Evolutionary conservation across 2,888 invertebrate species (phyloP).

Genomic region (Eupithecia subumbrata): DNA sequence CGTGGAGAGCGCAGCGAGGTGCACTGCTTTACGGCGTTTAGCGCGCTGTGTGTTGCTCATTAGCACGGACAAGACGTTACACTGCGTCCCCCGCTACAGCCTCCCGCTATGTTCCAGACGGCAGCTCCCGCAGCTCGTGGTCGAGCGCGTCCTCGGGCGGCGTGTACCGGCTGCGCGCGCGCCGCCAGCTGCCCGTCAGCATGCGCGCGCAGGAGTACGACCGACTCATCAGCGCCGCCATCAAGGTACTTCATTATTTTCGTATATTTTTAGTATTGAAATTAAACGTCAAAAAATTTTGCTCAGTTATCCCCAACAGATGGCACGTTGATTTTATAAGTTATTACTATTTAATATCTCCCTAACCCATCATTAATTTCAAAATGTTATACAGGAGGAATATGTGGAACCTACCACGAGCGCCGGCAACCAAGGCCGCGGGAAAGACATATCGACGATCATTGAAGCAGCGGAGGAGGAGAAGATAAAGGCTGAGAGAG

Average conservation of each 20-base stretch:
- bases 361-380: neutral
- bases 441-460: constrained; percentile 97
- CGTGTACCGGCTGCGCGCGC: constrained; percentile 92
- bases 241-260: constrained; percentile 80
- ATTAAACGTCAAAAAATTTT: no score
- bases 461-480: constrained; percentile 91
- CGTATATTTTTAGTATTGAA: no score
- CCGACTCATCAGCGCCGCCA: constrained; percentile 96
- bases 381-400: constrained; percentile 82
- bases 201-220: constrained; percentile 97
- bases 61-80: neutral
- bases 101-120: neutral
- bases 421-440: constrained; percentile 92
- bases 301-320: no score
- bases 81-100: neutral
- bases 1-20: no score
- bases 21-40: no score
- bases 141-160: constrained; percentile 89
- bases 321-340: no score
- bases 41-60: neutral
- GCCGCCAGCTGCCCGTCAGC: constrained; percentile 91
- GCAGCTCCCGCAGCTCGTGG: constrained; percentile 29
- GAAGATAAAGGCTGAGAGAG: constrained; percentile 75
- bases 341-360: no score
- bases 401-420: constrained; percentile 89